Percentiles rank a stretch among this genome's conserved stretches.
phyloP scores from a whole-genome alignment of 1,140 invertebrate genomes.

The Sinonovacula constricta region DNA sequence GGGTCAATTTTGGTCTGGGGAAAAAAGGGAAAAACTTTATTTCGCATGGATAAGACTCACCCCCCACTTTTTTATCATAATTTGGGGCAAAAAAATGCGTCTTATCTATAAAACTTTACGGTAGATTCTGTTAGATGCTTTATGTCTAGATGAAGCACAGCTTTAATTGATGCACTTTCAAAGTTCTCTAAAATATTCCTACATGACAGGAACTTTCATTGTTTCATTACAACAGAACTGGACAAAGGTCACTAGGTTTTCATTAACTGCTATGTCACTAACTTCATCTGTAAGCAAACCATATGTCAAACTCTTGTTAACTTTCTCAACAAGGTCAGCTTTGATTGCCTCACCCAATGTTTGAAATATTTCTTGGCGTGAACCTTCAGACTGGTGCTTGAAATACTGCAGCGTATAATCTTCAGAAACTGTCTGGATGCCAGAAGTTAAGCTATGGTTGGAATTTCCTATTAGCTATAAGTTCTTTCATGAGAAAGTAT shows the following conservation, averaged over 20 bases:
- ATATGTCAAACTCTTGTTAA: background rate
- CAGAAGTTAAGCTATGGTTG: constrained; percentile 7
- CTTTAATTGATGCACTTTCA: background rate
- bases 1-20: too few species aligned
- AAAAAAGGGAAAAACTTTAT: too few species aligned
- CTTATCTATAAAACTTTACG: too few species aligned
- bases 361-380: constrained; percentile 9
- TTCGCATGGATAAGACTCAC: too few species aligned
- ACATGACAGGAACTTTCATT: constrained; percentile 5
- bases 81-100: too few species aligned
- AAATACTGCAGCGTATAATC: constrained; percentile 29
- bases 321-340: background rate
- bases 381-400: constrained; percentile 13
- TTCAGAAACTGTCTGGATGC: constrained; percentile 15
- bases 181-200: background rate
- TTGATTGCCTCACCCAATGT: constrained; percentile 15
- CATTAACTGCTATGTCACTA: constrained; percentile 8
- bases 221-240: constrained; percentile 1
- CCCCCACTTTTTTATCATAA: too few species aligned
- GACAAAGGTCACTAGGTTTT: constrained; percentile 33
- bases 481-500: constrained; percentile 5
- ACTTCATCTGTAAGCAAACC: constrained; percentile 26
- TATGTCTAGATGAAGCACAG: background rate
- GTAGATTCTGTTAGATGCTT: background rate
- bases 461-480: constrained; percentile 7